Conservation (phyloP, 2,113 vertebrate species). For the Megaleporinus macrocephalus region DNA sequence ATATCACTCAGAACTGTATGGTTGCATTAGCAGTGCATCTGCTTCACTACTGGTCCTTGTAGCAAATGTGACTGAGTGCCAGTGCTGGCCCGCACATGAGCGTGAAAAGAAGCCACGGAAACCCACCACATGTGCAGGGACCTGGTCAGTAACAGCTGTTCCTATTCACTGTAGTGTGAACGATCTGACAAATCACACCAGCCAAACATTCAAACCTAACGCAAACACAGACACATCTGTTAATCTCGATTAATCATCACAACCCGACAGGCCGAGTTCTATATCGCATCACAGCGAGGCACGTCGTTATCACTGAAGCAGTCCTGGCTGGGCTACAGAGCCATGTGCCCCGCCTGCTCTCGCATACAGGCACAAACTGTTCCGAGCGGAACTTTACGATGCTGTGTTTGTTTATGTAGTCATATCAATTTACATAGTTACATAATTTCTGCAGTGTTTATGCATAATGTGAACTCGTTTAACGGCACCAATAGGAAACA, state of each 20-base stretch:
- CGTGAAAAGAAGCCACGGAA: too few relatives aligned
- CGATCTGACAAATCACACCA: too few relatives aligned
- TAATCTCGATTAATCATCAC: neutral
- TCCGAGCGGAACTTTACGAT: neutral
- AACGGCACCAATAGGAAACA: neutral
- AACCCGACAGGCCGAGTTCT: neutral
- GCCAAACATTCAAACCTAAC: too few relatives aligned
- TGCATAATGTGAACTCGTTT: neutral
- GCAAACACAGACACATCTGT: neutral
- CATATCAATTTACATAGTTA: neutral
- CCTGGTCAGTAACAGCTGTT: neutral
- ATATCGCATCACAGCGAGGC: neutral
- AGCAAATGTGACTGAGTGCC: neutral
- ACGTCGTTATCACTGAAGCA: neutral
- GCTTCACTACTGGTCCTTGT: neutral
- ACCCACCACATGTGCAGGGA: neutral
- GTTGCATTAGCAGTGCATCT: neutral
- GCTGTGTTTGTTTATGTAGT: neutral
- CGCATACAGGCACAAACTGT: neutral
- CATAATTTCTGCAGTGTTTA: slow-evolving; percentile 5
- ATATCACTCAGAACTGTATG: too few relatives aligned
- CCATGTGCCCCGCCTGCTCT: neutral
- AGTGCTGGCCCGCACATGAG: too few relatives aligned
- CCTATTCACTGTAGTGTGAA: too few relatives aligned
- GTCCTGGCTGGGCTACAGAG: neutral